Evolutionary conservation across 2,888 invertebrate species (phyloP), one percentile per base, ranked within the genome.

Genomic region (Meghimatium bilineatum): DNA sequence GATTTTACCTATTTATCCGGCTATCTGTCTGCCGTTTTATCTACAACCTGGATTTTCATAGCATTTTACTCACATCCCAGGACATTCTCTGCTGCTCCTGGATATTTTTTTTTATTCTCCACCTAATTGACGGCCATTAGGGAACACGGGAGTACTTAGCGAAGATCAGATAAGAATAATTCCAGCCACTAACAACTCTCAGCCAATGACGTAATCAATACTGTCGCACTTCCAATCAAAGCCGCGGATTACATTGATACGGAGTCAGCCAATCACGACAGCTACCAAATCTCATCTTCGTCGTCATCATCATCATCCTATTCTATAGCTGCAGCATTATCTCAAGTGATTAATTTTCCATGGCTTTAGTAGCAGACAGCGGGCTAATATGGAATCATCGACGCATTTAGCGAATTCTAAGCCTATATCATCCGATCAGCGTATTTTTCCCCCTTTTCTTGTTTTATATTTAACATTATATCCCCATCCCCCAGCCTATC

Each of bases 161-260:
- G n/a, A 8, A 49, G 72, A 44, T 72, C 49, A 76, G 56, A 76
- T 56, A 60, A 76, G 34, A 76, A 52, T 76, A 76, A 76, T 36
- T 60, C 56, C 34, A 12, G 75, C 60, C 60, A 76, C 75, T 60
- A 74, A 74, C 74, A 79, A 63, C 67, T 17, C 66, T 79, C 44
- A 17, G 38, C 38, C 74, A 38, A 66, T 81, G 81, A 81, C 81
- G 81, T 75, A 81, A 81, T 81, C 81, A 75, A 81, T 81, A 81
- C 38, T 44, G 56, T 56, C 81, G 81, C 81, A 81, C 81, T 81
- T 74, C 36, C 56, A 74, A 81, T 81, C 75, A 81, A 60, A 81
- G 38, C 32, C 75, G 32, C 72, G 81, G 81, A 81, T 81, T 81
- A 63, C 81, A 80, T 80, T 80, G 72, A 75, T 74, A 74, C 74